These are phyloP conservation scores for Strigamia crassipes DNA, from an alignment of 2,888 invertebrate species.

Conservation along the genomic window DNA sequence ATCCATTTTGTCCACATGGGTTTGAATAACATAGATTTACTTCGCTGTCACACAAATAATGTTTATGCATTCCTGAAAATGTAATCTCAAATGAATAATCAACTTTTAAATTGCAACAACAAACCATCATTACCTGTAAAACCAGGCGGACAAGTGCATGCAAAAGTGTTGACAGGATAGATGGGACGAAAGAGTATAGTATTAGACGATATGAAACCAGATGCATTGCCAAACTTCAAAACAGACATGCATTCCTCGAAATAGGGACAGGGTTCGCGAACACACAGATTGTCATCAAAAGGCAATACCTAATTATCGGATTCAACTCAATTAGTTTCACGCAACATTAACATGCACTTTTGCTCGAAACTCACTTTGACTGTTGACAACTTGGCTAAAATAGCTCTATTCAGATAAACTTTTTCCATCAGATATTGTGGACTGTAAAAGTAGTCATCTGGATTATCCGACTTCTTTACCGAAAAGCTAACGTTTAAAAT, in stretches of 20 bases:
- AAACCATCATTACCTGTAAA: constrained; percentile 72
- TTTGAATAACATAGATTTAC: constrained; percentile 96
- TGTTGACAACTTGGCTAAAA: constrained; percentile 83
- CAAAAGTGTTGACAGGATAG: constrained; percentile 90
- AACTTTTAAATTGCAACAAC: background rate
- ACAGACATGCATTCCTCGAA: constrained; percentile 91
- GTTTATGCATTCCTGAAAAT: constrained; percentile 74
- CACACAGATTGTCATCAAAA: constrained; percentile 95
- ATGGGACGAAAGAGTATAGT: constrained; percentile 92
- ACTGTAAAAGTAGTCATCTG: constrained; percentile 77
- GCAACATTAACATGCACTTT: background rate
- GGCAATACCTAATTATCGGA: constrained; percentile 72
- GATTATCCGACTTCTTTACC: constrained; percentile 78
- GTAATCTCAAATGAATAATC: background rate
- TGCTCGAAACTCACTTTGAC: constrained; percentile 67
- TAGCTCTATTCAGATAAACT: constrained; percentile 88
- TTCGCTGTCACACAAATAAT: constrained; percentile 93
- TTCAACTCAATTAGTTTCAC: background rate
- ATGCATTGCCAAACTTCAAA: constrained; percentile 89
- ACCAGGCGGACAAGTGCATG: constrained; percentile 87
- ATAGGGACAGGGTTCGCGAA: constrained; percentile 91
- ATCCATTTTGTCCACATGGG: constrained; percentile 86
- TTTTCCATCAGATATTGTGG: constrained; percentile 89
- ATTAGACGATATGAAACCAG: constrained; percentile 79
- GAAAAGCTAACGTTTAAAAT: constrained; percentile 94